Base-by-base conservation (phyloP, 2,888 invertebrate genomes). In the Abscondita cerata region DNA sequence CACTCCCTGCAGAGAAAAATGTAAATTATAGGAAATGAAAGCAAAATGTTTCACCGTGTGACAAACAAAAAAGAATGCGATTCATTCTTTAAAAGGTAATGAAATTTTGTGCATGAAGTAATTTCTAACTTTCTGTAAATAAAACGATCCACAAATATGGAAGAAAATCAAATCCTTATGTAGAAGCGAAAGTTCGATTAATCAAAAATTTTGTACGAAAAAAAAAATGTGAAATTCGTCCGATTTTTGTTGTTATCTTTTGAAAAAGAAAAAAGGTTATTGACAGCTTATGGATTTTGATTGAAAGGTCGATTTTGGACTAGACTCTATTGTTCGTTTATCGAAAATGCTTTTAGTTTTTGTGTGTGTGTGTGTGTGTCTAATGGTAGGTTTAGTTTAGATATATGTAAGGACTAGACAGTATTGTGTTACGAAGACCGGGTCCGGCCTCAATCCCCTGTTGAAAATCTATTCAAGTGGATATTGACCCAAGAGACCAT, bases 401-500 rank as follows among this genome's bases (percentile, higher is more conserved):
- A n/a, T n/a, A 25, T 25, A 25, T 25, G 4, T 25, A 25, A 25
- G 25, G 25, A 25, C 44, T 44, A 56, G 55, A 56, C 55, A 38
- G 48, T 40, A 48, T 56, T 56, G 48, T 48, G 25, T 50, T 47
- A 47, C 55, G 48, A 48, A 55, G 47, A 53, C 53, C 46, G 34
- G 16, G 19, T 47, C 12, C 55, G 55, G 40, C 47, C 55, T 56
- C 47, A 56, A 31, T 48, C 36, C n/a, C 55, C 48, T 48, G 47
- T 56, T 56, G 38, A 48, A 53, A 56, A 56, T 48, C 55, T 56
- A 56, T 56, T 56, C 47, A 56, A 40, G 48, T 56, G 55, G 38
- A 56, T 48, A 50, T 50, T 56, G 55, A 56, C 55, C 55, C 40
- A 48, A 48, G 55, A 18, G 54, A 46, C 54, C 54, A 46, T 44